phyloP scores from a whole-genome alignment of 2,113 vertebrate species.

The Micromys minutus region DNA sequence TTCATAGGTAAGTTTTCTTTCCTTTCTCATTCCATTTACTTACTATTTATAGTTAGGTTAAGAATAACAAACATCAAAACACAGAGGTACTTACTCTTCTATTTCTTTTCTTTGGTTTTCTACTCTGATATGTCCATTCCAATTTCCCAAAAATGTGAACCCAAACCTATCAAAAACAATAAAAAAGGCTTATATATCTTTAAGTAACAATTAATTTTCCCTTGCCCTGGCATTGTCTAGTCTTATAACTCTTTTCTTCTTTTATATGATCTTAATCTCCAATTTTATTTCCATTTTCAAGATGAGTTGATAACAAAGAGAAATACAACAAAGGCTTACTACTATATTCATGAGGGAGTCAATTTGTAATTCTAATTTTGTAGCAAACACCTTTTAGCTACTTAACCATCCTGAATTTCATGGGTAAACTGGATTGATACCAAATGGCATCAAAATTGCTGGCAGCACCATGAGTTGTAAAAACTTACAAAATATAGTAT shows the following conservation, averaged over 20 bases:
- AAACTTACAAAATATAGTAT: slow-evolving; percentile 51
- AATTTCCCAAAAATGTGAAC: slow-evolving; percentile 95
- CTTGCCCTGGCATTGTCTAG: background rate
- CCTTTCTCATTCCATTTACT: background rate
- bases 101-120: slow-evolving; percentile 92
- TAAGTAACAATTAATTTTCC: slow-evolving; percentile 66
- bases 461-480: background rate
- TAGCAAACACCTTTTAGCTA: slow-evolving; percentile 32
- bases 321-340: slow-evolving; percentile 27
- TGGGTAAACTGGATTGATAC: slow-evolving; percentile 31
- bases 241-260: slow-evolving; percentile 23
- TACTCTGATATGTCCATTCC: slow-evolving; percentile 93
- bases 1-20: background rate
- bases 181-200: slow-evolving; percentile 79
- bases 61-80: background rate
- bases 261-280: background rate
- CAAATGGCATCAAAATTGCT: slow-evolving; percentile 38
- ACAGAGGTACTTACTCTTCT: slow-evolving; percentile 91
- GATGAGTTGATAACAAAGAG: slow-evolving; percentile 11
- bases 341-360: background rate
- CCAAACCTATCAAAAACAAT: slow-evolving; percentile 92
- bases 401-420: slow-evolving; percentile 33
- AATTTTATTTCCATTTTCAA: slow-evolving; percentile 15
- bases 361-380: slow-evolving; percentile 53
- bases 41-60: background rate